phyloP scores from a whole-genome alignment of 2,888 invertebrate species.

The Harpalus rubripes region DNA sequence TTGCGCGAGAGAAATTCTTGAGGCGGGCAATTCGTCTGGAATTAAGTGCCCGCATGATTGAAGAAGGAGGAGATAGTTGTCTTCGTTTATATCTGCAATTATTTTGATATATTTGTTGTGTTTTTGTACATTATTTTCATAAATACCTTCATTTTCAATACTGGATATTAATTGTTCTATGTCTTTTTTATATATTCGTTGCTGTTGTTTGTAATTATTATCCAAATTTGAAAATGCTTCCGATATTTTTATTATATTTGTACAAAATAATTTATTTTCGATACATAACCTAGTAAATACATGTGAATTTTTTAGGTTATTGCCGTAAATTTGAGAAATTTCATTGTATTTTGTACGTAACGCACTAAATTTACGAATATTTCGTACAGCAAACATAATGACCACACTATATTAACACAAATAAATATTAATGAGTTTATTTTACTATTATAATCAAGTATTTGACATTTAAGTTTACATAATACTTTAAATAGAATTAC shows the following conservation, averaged over 20 bases:
- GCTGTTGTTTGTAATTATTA: conserved; percentile 54
- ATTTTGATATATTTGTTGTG: conserved; percentile 32
- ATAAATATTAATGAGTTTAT: conserved; percentile 14
- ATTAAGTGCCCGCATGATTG: conserved; percentile 80
- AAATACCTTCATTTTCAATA: conserved; percentile 58
- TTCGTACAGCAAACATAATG: conserved; percentile 44
- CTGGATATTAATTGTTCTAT: conserved; percentile 32
- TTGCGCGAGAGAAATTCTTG: conserved; percentile 79
- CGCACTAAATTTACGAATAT: conserved; percentile 18
- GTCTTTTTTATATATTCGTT: conserved; percentile 54
- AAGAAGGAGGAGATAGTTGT: conserved; percentile 79
- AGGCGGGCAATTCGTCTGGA: conserved; percentile 78
- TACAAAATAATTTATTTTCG: background rate
- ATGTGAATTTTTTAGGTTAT: conserved; percentile 53
- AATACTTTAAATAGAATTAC: background rate
- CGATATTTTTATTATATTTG: conserved; percentile 36
- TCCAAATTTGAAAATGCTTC: conserved; percentile 57
- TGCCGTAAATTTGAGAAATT: conserved; percentile 22
- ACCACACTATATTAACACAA: conserved; percentile 11
- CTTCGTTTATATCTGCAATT: conserved; percentile 74
- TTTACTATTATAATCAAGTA: background rate
- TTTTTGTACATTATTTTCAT: background rate
- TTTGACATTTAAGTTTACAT: conserved; percentile 16
- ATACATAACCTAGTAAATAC: background rate
- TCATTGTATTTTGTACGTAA: background rate